These are phyloP conservation scores for Pseudomyrmex pallidus DNA, from an alignment of 1,140 invertebrate genomes.

Conservation along the genomic window DNA sequence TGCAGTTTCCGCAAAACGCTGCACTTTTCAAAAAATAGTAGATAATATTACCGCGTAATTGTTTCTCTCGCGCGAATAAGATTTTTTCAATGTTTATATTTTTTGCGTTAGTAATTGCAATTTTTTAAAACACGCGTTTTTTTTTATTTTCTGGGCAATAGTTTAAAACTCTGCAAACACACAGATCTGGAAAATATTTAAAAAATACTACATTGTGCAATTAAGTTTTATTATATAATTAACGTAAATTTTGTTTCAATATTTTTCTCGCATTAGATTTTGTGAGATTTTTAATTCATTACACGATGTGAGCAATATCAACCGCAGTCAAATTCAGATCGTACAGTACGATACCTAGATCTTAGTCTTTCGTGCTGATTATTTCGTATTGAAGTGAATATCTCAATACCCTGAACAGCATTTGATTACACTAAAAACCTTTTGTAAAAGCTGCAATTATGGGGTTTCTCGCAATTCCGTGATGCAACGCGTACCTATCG, in stretches of 20 bases:
- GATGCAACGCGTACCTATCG: conserved; percentile 46
- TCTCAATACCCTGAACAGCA: conserved; percentile 33
- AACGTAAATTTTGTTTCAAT: too few relatives aligned
- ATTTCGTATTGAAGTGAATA: conserved; percentile 6
- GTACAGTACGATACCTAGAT: not conserved
- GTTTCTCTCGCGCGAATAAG: not conserved
- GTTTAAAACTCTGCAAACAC: too few relatives aligned
- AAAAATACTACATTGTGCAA: too few relatives aligned
- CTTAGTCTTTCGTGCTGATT: too few relatives aligned
- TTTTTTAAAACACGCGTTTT: too few relatives aligned
- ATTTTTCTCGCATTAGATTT: too few relatives aligned
- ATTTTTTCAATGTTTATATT: not conserved
- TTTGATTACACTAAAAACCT: conserved; percentile 33
- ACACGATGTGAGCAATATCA: not conserved
- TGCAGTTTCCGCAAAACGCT: conserved; percentile 7
- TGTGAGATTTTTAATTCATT: too few relatives aligned
- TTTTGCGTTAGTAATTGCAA: too few relatives aligned
- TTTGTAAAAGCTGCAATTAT: conserved; percentile 46
- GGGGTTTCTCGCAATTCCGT: not conserved
- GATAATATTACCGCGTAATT: not conserved
- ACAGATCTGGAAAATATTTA: too few relatives aligned
- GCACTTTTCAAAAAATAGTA: not conserved
- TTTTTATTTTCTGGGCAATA: too few relatives aligned
- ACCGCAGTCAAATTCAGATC: not conserved
- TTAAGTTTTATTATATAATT: too few relatives aligned